These are phyloP conservation scores for Halictus rubicundus DNA, from an alignment of 1,140 invertebrate genomes.

Conservation along the genomic window DNA sequence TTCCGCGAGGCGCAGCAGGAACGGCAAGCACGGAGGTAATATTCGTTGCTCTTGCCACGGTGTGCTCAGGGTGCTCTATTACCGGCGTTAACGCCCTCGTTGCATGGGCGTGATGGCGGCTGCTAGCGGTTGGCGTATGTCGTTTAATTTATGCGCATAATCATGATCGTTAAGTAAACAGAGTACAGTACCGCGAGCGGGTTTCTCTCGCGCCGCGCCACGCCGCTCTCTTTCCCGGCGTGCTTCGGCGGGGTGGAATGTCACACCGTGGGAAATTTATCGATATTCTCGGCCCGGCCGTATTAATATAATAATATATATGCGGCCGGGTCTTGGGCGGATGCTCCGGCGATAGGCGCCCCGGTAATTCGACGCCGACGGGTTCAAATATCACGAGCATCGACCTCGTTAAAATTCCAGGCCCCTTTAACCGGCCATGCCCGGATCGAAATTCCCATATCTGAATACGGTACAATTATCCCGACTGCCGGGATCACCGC, in stretches of 20 bases:
- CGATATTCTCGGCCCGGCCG: not conserved
- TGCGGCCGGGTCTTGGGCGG: not conserved
- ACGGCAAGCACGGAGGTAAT: not conserved
- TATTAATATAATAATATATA: not conserved
- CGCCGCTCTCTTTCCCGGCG: no score
- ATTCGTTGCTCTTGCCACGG: constrained; percentile 15
- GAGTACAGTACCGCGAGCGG: not conserved
- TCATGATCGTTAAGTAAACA: constrained; percentile 31
- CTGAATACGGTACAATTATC: not conserved
- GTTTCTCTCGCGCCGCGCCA: not conserved
- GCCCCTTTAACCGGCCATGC: not conserved
- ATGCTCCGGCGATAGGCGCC: not conserved
- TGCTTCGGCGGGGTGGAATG: no score
- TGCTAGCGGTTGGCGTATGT: not conserved
- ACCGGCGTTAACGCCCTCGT: constrained; percentile 26
- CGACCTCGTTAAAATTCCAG: constrained; percentile 3
- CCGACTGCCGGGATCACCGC: not conserved
- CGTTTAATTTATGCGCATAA: constrained; percentile 44
- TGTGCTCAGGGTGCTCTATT: constrained; percentile 42
- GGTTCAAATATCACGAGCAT: not conserved
- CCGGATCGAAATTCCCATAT: not conserved
- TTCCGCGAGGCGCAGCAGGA: not conserved
- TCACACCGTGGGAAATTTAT: constrained; percentile 1
- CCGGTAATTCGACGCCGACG: not conserved
- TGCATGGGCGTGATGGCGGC: constrained; percentile 17